Conservation (phyloP, 2,113 vertebrate species). For the Notiomystis cincta region DNA sequence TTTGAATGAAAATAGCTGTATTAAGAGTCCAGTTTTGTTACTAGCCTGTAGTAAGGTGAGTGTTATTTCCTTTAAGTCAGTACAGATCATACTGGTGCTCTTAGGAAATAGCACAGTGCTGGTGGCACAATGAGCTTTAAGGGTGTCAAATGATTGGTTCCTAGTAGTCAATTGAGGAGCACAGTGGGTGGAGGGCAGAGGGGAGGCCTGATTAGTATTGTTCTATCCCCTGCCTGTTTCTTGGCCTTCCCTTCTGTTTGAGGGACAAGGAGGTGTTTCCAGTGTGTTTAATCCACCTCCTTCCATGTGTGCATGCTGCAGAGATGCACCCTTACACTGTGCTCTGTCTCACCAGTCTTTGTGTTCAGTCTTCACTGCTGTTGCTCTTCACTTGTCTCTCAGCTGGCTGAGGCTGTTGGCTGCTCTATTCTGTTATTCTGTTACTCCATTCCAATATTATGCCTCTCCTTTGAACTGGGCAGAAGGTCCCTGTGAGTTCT, state of each 20-base stretch:
- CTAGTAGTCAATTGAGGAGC: neutral
- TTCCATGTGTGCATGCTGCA: neutral
- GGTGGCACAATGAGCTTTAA: neutral
- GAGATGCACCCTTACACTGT: neutral
- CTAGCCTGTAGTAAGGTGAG: conserved; percentile 88
- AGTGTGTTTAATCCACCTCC: neutral
- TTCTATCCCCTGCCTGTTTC: neutral
- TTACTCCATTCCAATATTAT: neutral
- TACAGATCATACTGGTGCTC: neutral
- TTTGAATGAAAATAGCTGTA: conserved; percentile 65
- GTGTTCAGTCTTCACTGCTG: neutral
- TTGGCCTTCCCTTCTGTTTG: neutral
- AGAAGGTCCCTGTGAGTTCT: neutral
- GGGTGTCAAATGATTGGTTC: neutral
- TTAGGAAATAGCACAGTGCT: neutral
- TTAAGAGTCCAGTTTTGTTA: conserved; percentile 81
- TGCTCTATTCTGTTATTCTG: neutral
- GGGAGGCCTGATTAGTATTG: neutral
- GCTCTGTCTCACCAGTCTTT: neutral
- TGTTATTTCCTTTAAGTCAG: neutral
- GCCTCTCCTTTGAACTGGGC: neutral
- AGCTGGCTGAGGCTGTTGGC: neutral
- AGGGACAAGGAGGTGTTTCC: neutral
- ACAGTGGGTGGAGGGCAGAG: neutral
- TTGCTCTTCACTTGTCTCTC: neutral